phyloP scores from a whole-genome alignment of 2,113 vertebrate species.

The Amphilophus citrinellus region DNA sequence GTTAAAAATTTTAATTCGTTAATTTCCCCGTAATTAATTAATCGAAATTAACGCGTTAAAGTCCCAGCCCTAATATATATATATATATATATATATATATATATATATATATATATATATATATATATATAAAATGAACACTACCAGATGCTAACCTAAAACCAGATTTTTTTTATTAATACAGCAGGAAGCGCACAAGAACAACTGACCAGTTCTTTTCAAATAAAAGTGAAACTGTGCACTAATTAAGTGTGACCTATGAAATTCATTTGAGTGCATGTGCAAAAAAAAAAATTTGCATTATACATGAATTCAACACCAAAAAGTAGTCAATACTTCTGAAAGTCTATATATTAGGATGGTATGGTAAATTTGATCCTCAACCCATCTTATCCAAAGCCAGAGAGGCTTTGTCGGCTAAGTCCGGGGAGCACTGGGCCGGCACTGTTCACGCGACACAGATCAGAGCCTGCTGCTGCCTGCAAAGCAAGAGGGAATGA shows the following conservation, averaged over 20 bases:
- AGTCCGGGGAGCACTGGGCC: slow-evolving; percentile 59
- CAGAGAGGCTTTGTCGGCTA: slow-evolving; percentile 54
- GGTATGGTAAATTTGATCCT: slow-evolving; percentile 57
- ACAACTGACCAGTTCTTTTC: no score
- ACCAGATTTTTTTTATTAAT: neutral
- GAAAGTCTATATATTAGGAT: slow-evolving; percentile 33
- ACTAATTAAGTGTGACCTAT: neutral
- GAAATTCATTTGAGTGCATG: neutral
- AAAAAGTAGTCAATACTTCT: neutral
- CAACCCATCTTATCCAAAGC: slow-evolving; percentile 61
- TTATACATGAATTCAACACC: neutral
- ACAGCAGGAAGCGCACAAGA: neutral
- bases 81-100: neutral
- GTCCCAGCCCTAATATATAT: no score
- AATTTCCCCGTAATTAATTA: no score
- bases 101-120: neutral
- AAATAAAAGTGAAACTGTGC: neutral
- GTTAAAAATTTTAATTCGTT: no score
- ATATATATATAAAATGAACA: neutral
- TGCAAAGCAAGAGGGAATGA: slow-evolving; percentile 69
- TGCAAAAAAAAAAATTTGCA: no score
- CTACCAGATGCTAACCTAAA: neutral
- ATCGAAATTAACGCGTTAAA: no score
- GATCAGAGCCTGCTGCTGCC: slow-evolving; percentile 69
- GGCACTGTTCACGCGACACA: slow-evolving; percentile 64